Evolutionary conservation across 2,888 invertebrate genomes (phyloP).

Genomic region (Bombyx huttoni): DNA sequence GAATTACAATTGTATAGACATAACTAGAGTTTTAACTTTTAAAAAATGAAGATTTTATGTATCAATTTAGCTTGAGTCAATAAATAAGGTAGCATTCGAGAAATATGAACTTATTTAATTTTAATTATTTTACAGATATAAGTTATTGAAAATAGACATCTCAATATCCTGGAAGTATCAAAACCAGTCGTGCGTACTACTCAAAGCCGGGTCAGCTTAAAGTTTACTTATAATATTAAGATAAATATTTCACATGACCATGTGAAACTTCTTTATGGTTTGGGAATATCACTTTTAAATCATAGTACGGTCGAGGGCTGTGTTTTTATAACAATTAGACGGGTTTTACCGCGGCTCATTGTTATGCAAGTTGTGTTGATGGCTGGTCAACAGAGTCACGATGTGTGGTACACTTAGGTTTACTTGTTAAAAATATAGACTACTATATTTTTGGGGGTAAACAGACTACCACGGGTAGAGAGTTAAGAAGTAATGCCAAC

Average conservation of each 20-base stretch:
- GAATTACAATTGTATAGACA: not conserved
- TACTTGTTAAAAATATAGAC: conserved; percentile 63
- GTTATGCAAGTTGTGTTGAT: conserved; percentile 46
- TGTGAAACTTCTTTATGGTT: conserved; percentile 70
- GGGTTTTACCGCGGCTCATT: conserved; percentile 60
- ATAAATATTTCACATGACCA: conserved; percentile 68
- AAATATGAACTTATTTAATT: too few relatives aligned
- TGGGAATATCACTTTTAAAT: conserved; percentile 69
- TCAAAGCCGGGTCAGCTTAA: conserved; percentile 34
- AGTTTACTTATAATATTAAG: conserved; percentile 72
- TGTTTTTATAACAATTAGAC: conserved; percentile 71
- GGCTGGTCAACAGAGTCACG: conserved; percentile 41
- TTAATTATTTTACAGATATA: too few relatives aligned
- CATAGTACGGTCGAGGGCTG: conserved; percentile 48
- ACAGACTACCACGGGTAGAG: conserved; percentile 26
- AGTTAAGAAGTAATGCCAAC: conserved; percentile 50
- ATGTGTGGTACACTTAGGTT: conserved; percentile 36
- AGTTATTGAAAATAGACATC: not conserved
- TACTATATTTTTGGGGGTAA: conserved; percentile 56
- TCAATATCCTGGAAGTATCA: conserved; percentile 19
- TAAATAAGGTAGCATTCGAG: too few relatives aligned
- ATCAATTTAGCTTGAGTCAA: too few relatives aligned
- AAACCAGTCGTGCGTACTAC: conserved; percentile 16
- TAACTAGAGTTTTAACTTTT: not conserved
- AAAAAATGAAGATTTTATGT: not conserved